Evolutionary conservation across 2,888 invertebrate genomes (phyloP).

Genomic region (Apamea sordens): DNA sequence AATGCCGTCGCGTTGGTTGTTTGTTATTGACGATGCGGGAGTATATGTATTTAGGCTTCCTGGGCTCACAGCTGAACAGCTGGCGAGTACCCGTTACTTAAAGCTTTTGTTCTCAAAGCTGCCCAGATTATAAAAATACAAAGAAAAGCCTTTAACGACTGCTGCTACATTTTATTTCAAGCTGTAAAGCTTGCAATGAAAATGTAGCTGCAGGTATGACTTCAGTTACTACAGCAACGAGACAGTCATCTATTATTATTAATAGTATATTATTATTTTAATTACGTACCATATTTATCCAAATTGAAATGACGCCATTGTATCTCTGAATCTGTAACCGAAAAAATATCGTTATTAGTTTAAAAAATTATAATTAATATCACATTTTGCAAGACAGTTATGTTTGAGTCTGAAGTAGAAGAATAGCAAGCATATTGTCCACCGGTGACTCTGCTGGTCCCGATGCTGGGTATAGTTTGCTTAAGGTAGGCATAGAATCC

Average conservation of each 20-base stretch:
- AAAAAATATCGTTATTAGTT: background rate
- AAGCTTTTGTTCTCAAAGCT: too few species aligned
- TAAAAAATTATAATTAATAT: background rate
- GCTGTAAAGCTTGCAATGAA: too few species aligned
- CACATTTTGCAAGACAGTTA: background rate
- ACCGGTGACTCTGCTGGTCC: background rate
- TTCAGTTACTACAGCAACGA: too few species aligned
- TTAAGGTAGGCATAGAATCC: background rate
- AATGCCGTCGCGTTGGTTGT: background rate
- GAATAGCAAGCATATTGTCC: background rate
- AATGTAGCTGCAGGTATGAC: too few species aligned
- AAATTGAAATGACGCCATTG: conserved; percentile 14
- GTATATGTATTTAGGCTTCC: background rate
- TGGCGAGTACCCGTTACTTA: background rate
- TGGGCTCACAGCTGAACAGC: background rate
- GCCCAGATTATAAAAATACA: too few species aligned
- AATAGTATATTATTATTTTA: background rate
- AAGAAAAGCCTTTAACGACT: too few species aligned
- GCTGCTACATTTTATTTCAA: too few species aligned
- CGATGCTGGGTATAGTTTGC: background rate
- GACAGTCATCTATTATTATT: too few species aligned
- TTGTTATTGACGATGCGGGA: background rate
- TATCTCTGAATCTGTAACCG: conserved; percentile 23
- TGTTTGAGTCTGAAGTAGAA: too few species aligned
- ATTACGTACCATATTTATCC: conserved; percentile 19